phyloP scores from a whole-genome alignment of 2,797 vertebrate genomes.

The Acrossocheilus fasciatus region DNA sequence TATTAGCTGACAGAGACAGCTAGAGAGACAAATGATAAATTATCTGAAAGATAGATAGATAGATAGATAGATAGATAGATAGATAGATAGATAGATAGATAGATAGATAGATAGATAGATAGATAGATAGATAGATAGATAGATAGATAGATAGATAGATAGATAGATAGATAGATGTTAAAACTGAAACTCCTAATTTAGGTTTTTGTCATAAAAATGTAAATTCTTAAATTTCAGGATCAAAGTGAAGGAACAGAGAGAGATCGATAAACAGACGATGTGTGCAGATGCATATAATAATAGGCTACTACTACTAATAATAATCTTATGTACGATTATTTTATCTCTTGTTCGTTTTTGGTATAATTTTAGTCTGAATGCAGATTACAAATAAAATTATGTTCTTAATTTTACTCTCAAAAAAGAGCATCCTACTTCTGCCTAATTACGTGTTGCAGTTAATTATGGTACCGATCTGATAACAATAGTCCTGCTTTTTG shows the following conservation, averaged over 20 bases:
- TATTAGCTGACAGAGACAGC: slow-evolving; percentile 41
- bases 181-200: not conserved
- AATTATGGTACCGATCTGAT: not conserved
- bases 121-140: slow-evolving; percentile 16
- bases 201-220: not conserved
- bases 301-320: not conserved
- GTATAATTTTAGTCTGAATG: not conserved
- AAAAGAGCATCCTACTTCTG: not conserved
- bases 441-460: not conserved
- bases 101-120: slow-evolving; percentile 33
- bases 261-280: not conserved
- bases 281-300: not conserved
- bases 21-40: not conserved
- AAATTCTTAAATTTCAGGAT: not conserved
- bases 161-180: slow-evolving; percentile 30
- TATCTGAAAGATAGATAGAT: slow-evolving; percentile 23
- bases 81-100: slow-evolving; percentile 30
- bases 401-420: not conserved
- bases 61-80: slow-evolving; percentile 44
- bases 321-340: not conserved
- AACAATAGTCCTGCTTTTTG: slow-evolving; percentile 40
- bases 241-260: not conserved
- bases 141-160: slow-evolving; percentile 38
- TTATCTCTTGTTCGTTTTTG: not conserved
- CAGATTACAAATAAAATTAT: not conserved